phyloP scores from a whole-genome alignment of 2,113 vertebrate species.

The Limanda limanda region DNA sequence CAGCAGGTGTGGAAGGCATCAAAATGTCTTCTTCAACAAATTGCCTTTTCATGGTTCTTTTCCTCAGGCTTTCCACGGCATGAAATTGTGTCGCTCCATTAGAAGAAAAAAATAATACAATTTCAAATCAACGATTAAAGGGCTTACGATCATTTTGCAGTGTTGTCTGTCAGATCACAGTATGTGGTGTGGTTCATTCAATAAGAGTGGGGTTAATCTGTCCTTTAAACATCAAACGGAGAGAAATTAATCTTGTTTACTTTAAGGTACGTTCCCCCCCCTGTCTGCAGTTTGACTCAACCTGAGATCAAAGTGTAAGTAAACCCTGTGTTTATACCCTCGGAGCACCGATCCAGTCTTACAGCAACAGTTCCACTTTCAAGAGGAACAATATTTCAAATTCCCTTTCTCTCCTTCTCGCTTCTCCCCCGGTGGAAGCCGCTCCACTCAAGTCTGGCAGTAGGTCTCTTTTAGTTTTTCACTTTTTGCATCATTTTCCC shows the following conservation, averaged over 20 bases:
- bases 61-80: not conserved
- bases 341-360: not conserved
- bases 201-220: slow-evolving; percentile 21
- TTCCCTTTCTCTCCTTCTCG: slow-evolving; percentile 27
- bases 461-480: slow-evolving; percentile 33
- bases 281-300: slow-evolving; percentile 22
- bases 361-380: slow-evolving; percentile 25
- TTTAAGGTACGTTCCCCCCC: slow-evolving; percentile 11
- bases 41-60: not conserved
- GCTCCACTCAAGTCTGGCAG: slow-evolving; percentile 30
- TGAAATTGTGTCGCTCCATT: not conserved
- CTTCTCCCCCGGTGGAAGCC: slow-evolving; percentile 38
- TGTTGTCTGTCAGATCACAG: slow-evolving; percentile 25
- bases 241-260: slow-evolving; percentile 54
- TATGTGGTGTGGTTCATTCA: not conserved
- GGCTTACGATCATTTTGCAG: slow-evolving; percentile 1
- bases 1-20: too few relatives aligned
- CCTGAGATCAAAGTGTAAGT: slow-evolving; percentile 50
- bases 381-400: slow-evolving; percentile 46
- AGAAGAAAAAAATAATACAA: not conserved
- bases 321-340: slow-evolving; percentile 40
- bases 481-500: slow-evolving; percentile 57
- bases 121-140: slow-evolving; percentile 30
- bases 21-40: not conserved
- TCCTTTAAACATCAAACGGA: slow-evolving; percentile 53